phyloP scores from a whole-genome alignment of 1,140 invertebrate genomes.

The Rhagoletis zephyria region DNA sequence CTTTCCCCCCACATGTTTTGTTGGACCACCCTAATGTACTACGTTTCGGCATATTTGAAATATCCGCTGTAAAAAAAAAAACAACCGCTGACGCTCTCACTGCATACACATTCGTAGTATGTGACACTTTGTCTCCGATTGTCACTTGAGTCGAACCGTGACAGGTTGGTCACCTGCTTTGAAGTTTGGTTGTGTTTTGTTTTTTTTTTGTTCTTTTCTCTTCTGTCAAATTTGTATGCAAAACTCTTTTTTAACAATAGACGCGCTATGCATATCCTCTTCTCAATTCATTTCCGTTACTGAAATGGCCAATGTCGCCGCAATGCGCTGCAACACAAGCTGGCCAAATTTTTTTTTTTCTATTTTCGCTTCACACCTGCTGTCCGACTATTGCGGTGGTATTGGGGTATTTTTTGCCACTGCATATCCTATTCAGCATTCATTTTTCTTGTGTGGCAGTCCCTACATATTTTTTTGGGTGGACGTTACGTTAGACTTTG shows the following conservation, averaged over 20 bases:
- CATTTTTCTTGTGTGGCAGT: slow-evolving; percentile 38
- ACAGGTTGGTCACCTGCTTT: slow-evolving; percentile 1
- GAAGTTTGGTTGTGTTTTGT: background rate
- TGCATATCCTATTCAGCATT: background rate
- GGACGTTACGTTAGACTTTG: background rate
- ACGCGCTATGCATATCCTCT: background rate
- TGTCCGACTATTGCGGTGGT: background rate
- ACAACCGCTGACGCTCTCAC: background rate
- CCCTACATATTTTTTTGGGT: background rate
- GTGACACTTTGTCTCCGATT: slow-evolving; percentile 47
- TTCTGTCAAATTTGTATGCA: background rate
- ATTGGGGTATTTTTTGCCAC: slow-evolving; percentile 6
- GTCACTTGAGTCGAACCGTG: slow-evolving; percentile 42
- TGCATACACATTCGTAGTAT: slow-evolving; percentile 16
- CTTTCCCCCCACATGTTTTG: too few relatives aligned
- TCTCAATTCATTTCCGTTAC: slow-evolving; percentile 46
- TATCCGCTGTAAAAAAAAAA: background rate
- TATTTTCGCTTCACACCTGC: background rate
- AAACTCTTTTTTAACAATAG: background rate
- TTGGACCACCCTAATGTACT: background rate
- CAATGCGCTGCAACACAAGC: background rate
- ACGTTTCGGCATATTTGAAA: background rate
- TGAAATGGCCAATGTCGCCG: slow-evolving; percentile 19
- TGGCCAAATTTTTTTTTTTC: background rate
- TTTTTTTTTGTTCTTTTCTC: background rate